These are phyloP conservation scores for Philereme vetulata DNA, from an alignment of 2,888 invertebrate species.

Conservation along the genomic window DNA sequence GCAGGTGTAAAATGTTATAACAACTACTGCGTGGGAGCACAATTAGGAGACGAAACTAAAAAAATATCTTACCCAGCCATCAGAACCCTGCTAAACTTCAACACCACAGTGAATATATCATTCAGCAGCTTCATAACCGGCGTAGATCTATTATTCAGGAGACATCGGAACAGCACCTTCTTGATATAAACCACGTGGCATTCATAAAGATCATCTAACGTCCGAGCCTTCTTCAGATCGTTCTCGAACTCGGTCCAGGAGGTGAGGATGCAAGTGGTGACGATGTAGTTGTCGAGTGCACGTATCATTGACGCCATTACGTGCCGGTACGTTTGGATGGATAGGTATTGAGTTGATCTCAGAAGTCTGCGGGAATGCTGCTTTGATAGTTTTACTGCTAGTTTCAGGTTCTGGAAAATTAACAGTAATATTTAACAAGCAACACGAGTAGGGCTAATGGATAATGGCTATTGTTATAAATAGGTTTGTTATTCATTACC, in stretches of 20 bases:
- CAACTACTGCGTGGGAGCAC: no score
- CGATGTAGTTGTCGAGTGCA: slow-evolving; percentile 90
- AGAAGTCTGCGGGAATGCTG: slow-evolving; percentile 76
- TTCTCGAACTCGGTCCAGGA: slow-evolving; percentile 90
- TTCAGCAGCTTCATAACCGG: slow-evolving; percentile 88
- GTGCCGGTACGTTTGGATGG: slow-evolving; percentile 88
- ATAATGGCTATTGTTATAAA: no score
- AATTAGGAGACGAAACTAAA: no score
- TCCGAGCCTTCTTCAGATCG: slow-evolving; percentile 85
- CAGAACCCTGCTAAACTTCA: slow-evolving; percentile 87
- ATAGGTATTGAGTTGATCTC: slow-evolving; percentile 87
- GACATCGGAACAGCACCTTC: slow-evolving; percentile 88
- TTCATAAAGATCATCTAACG: slow-evolving; percentile 88
- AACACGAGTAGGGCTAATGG: no score
- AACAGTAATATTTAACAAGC: not conserved
- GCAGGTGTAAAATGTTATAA: no score
- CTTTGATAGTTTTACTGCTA: slow-evolving; percentile 78
- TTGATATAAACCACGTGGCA: slow-evolving; percentile 90
- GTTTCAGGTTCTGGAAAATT: slow-evolving; percentile 84
- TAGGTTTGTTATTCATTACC: no score
- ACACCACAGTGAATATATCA: slow-evolving; percentile 88
- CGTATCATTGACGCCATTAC: slow-evolving; percentile 90
- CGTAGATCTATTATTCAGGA: slow-evolving; percentile 87
- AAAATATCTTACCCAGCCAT: slow-evolving; percentile 68
- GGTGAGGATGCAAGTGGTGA: slow-evolving; percentile 88